Evolutionary conservation across 2,113 vertebrate genomes (phyloP).

Genomic region (Danionella cerebrum): DNA sequence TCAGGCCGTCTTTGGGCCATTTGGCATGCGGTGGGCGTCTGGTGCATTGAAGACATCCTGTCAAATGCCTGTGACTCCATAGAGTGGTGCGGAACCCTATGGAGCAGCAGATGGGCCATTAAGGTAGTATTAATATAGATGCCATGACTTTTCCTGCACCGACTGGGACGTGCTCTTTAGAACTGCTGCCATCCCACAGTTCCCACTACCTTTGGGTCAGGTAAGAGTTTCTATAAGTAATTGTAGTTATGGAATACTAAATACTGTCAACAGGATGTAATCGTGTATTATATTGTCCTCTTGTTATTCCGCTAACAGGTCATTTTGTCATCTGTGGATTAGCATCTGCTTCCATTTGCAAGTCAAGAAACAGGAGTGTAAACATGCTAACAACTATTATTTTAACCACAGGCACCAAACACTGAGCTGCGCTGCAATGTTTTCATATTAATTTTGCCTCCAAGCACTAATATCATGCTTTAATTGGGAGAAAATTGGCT

Average conservation of each 20-base stretch:
- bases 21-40: slow-evolving; percentile 94
- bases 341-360: not conserved
- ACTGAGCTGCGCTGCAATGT: slow-evolving; percentile 32
- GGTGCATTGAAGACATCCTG: slow-evolving; percentile 99
- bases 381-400: slow-evolving; percentile 20
- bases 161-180: slow-evolving; percentile 99
- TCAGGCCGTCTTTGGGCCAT: slow-evolving; percentile 91
- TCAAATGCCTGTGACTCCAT: slow-evolving; percentile 99
- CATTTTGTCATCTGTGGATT: not conserved
- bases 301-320: not conserved
- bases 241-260: slow-evolving; percentile 52
- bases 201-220: slow-evolving; percentile 99
- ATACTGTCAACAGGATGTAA: slow-evolving; percentile 3
- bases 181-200: slow-evolving; percentile 99
- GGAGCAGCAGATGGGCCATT: slow-evolving; percentile 99
- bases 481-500: slow-evolving; percentile 76
- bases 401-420: slow-evolving; percentile 29
- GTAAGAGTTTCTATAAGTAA: slow-evolving; percentile 81
- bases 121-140: slow-evolving; percentile 99
- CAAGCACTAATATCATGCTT: slow-evolving; percentile 74
- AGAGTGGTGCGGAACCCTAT: slow-evolving; percentile 97
- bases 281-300: not conserved
- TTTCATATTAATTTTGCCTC: slow-evolving; percentile 68
- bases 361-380: slow-evolving; percentile 1
- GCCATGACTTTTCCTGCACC: slow-evolving; percentile 99